Base-by-base conservation (phyloP, 2,113 vertebrate species). In the Glaucidium brasilianum region DNA sequence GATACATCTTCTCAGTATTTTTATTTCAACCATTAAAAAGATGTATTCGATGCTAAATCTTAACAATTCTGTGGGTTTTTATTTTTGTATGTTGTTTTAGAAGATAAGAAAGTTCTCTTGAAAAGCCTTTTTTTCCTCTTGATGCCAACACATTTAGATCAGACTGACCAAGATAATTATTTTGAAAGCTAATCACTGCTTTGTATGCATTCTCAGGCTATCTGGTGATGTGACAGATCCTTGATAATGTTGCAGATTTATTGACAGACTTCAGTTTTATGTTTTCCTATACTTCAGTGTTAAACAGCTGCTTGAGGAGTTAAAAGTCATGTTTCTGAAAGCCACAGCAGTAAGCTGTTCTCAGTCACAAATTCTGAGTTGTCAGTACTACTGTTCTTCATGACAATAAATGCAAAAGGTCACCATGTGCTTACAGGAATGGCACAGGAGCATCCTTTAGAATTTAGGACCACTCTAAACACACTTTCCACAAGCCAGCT, bases 111-210 rank as follows among this genome's bases (percentile, higher is more conserved):
- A 73, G 4, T 20, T 73, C 41, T 56, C 53, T 21, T 95, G 80
- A 94, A 95, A 96, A 96, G 39, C 20, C 6, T 63, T 93, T 92
- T 92, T 91, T 96, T 92, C 35, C 14, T 92, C 68, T 95, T 94
- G 49, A 69, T 62, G 76, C 39, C 49, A 94, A 19, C 47, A 49
- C 27, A 32, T 89, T 79, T 91, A 97, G 78, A 85, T 88, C 86
- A 97, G 85, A 39, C 63, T 81, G 82, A 77, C 43, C 26, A 80
- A 56, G 71, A 74, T 82, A 92, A 68, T 76, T 47, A 22, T 21
- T 75, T 78, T 71, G 83, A 69, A 87, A 72, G 49, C 39, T 79
- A 62, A n/a, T 69, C 26, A 10, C 53, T 50, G 45, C 34, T 83
- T 83, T 66, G n/a, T 52, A 11, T 85, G 35, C 9, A 11, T 85